Evolutionary conservation across 2,888 invertebrate genomes (phyloP), one percentile per base, ranked within the genome.

Genomic region (Eupithecia inturbata): DNA sequence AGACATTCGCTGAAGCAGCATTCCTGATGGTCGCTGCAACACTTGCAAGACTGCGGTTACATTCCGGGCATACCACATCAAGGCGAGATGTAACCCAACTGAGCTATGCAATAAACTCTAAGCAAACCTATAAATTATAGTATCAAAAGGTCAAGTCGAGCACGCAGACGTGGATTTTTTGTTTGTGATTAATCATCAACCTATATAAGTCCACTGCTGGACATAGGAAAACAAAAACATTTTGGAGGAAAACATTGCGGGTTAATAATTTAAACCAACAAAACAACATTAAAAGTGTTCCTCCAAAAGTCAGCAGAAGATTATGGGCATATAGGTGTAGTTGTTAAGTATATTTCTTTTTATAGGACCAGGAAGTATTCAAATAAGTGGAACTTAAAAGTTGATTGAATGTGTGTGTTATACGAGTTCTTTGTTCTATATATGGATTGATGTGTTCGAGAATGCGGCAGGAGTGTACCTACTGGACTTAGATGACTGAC

Each of bases 31-130:
- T 79, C 81, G 73, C 71, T 80, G 85, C 87, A 86, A 81, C 84
- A 85, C 82, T 83, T 81, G 84, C 85, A 85, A 84, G 84, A 85
- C 72, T 72, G 57, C 79, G 82, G 83, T 88, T 87, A 85, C 90
- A 92, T 90, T 91, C 91, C 89, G 79, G 76, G 75, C 89, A 90
- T 91, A 82, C 89, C 88, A 78, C 81, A 87, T 85, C 84, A 88
- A 87, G 83, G 84, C 82, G 5, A 31, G n/a, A n/a, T 80, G 77
- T 71, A 31, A 62, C 19, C 19, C 12, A 74, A 78, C 72, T 76
- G 79, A 78, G 79, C 80, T 77, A 74, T 74, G 75, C 74, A 75
- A 69, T 77, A 78, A 77, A 76, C 62, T 75, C 78, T 74, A 79
- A 76, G 75, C 78, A 64, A 75, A 78, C 70, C 72, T 62, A 71